Percentiles rank a stretch among this genome's conserved stretches.
Conservation (phyloP, 2,888 invertebrate genomes). For the Drosophila nr. medialis region DNA sequence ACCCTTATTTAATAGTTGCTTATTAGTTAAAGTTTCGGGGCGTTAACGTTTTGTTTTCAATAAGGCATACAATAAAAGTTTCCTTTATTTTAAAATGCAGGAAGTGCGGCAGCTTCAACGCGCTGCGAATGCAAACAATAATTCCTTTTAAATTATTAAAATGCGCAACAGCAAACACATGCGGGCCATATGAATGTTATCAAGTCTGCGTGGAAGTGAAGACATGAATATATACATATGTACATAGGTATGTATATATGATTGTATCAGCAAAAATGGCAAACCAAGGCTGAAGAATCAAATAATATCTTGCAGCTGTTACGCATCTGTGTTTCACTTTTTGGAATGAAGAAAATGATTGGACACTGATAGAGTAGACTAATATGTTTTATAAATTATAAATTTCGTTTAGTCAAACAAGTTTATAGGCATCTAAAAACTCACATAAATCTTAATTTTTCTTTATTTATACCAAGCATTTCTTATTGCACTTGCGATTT, state of each 20-base stretch:
- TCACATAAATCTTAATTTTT: neutral
- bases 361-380: neutral
- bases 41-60: conserved; percentile 31
- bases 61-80: conserved; percentile 8
- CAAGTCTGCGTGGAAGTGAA: conserved; percentile 6
- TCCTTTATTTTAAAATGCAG: conserved; percentile 27
- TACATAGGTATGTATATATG: too few species aligned
- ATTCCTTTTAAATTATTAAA: conserved; percentile 40
- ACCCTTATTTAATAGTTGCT: conserved; percentile 20
- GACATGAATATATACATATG: conserved; percentile 5
- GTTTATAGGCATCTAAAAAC: too few species aligned
- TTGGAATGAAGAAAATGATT: conserved; percentile 19
- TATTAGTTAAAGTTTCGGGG: conserved; percentile 19
- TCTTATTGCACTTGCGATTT: neutral
- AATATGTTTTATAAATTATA: neutral
- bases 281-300: conserved; percentile 15
- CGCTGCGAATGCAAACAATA: conserved; percentile 36
- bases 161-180: conserved; percentile 49
- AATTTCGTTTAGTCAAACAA: neutral
- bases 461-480: neutral
- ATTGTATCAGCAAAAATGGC: conserved; percentile 4
- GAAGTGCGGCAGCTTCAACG: conserved; percentile 32
- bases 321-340: conserved; percentile 30
- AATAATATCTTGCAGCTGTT: conserved; percentile 60
- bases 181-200: conserved; percentile 51